Conservation (phyloP, 2,113 vertebrate species). For the Hiodon alosoides region DNA sequence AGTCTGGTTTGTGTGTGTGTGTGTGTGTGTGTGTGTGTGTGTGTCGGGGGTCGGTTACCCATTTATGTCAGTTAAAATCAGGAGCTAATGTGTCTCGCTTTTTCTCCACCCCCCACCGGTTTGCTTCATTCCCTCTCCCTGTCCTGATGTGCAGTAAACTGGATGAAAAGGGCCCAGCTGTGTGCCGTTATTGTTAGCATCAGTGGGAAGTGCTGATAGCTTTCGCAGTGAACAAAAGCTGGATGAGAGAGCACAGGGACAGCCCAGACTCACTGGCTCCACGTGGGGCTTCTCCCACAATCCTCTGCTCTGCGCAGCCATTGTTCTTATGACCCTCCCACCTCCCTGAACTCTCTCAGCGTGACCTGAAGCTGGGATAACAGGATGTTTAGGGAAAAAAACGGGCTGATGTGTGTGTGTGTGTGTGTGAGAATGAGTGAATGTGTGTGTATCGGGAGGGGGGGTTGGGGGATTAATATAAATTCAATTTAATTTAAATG, state of each 20-base stretch:
- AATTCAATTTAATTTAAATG: too few species aligned
- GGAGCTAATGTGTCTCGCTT: slow-evolving; percentile 70
- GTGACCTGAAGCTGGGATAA: not conserved
- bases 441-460: too few species aligned
- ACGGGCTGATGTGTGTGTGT: too few species aligned
- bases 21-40: not conserved
- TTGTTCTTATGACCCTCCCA: slow-evolving; percentile 66
- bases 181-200: slow-evolving; percentile 78
- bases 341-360: slow-evolving; percentile 36
- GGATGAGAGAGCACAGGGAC: slow-evolving; percentile 71
- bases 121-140: slow-evolving; percentile 35
- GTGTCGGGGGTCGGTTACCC: slow-evolving; percentile 33
- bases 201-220: slow-evolving; percentile 79
- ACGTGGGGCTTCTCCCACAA: slow-evolving; percentile 78
- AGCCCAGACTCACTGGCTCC: slow-evolving; percentile 77
- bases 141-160: slow-evolving; percentile 76
- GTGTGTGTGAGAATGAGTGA: too few species aligned
- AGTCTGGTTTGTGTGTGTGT: not conserved
- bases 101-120: slow-evolving; percentile 53
- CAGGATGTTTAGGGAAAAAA: not conserved
- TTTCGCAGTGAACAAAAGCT: slow-evolving; percentile 82
- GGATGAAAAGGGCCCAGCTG: slow-evolving; percentile 76
- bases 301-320: slow-evolving; percentile 67
- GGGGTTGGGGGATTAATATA: too few species aligned
- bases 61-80: slow-evolving; percentile 62